Conservation (phyloP, 2,888 invertebrate species). For the Drosophila mercatorum region DNA sequence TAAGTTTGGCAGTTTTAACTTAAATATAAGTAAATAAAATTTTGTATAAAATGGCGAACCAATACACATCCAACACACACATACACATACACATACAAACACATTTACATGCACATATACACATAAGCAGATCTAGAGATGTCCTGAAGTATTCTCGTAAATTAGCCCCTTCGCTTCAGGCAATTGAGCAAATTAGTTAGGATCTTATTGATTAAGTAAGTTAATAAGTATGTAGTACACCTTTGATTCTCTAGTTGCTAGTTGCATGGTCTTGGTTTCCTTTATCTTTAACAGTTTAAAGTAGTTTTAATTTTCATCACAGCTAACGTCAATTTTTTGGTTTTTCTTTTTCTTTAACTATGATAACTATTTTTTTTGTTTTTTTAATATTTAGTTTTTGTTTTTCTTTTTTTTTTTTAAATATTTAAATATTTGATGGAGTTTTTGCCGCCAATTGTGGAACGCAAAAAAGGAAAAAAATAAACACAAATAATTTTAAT, state of each 20-base stretch:
- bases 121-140: not conserved
- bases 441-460: slow-evolving; percentile 13
- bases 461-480: not conserved
- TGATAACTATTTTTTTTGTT: slow-evolving; percentile 25
- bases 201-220: slow-evolving; percentile 15
- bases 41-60: not conserved
- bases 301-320: slow-evolving; percentile 58
- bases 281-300: slow-evolving; percentile 39
- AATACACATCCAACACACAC: not conserved
- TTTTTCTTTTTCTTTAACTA: slow-evolving; percentile 16
- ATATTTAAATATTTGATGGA: not conserved
- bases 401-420: not conserved
- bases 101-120: slow-evolving; percentile 6
- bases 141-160: not conserved
- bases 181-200: slow-evolving; percentile 40
- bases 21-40: not conserved
- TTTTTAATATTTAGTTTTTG: not conserved
- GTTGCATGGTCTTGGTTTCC: slow-evolving; percentile 16
- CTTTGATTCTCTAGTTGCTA: slow-evolving; percentile 20
- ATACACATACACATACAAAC: not conserved
- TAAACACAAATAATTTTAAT: slow-evolving; percentile 28
- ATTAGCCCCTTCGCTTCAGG: not conserved
- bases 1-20: not conserved
- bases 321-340: slow-evolving; percentile 61
- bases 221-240: slow-evolving; percentile 12